These are phyloP conservation scores for Plebejus anna DNA, from an alignment of 2,888 invertebrate genomes.

Conservation along the genomic window DNA sequence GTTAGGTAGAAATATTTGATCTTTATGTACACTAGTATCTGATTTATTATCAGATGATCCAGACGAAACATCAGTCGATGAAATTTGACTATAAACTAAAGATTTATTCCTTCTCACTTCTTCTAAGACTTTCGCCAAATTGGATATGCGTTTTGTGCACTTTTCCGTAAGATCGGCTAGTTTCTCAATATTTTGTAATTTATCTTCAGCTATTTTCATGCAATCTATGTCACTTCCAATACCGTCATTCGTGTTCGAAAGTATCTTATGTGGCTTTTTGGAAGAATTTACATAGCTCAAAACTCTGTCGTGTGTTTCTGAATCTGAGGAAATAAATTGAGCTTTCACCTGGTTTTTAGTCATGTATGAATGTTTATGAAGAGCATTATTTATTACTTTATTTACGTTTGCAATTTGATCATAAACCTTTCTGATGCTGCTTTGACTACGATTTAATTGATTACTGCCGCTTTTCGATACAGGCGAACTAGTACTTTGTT, in stretches of 20 bases:
- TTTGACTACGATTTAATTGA: background rate
- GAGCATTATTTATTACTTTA: background rate
- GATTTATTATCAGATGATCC: conserved; percentile 54
- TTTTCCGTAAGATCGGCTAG: conserved; percentile 72
- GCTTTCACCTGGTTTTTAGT: conserved; percentile 32
- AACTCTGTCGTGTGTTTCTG: conserved; percentile 39
- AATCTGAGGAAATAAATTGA: conserved; percentile 45
- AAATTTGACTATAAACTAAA: conserved; percentile 61
- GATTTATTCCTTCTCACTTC: conserved; percentile 73
- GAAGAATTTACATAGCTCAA: conserved; percentile 32
- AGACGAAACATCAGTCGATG: conserved; percentile 58
- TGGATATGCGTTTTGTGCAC: conserved; percentile 69
- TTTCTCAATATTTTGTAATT: conserved; percentile 73
- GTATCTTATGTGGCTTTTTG: conserved; percentile 46
- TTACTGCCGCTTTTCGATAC: background rate
- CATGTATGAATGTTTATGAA: background rate
- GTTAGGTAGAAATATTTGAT: conserved; percentile 34
- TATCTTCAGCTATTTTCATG: conserved; percentile 64
- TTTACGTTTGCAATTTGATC: conserved; percentile 8
- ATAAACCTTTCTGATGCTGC: background rate
- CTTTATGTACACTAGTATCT: conserved; percentile 43
- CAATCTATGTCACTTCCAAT: conserved; percentile 56
- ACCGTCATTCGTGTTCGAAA: conserved; percentile 60
- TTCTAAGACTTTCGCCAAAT: conserved; percentile 69
- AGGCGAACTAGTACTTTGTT: conserved; percentile 16